Percentiles rank a stretch among this genome's conserved stretches.
These are phyloP conservation scores for Acanthosepion lycidas DNA, from an alignment of 2,888 invertebrate species.

Conservation along the genomic window DNA sequence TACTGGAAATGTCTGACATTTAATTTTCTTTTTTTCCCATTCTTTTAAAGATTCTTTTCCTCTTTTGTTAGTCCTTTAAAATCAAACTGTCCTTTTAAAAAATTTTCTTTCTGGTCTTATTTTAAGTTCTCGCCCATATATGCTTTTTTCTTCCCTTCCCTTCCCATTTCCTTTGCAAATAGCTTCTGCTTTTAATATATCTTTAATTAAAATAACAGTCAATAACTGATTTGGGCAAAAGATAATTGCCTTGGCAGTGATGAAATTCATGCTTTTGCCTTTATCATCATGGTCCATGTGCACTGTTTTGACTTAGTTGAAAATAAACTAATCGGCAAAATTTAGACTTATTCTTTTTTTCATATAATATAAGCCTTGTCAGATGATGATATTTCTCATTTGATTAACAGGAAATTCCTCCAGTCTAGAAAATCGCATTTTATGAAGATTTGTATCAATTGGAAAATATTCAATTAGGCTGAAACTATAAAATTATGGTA, in stretches of 20 bases:
- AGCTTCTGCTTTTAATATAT: conserved; percentile 44
- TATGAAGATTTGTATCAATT: too few relatives aligned
- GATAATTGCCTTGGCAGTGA: background rate
- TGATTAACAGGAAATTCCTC: too few relatives aligned
- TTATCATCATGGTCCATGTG: conserved; percentile 33
- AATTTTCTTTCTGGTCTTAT: background rate
- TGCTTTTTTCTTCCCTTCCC: background rate
- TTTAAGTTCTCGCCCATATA: background rate
- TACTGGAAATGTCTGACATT: conserved; percentile 45
- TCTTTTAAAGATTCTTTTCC: conserved; percentile 10
- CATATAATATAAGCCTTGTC: background rate
- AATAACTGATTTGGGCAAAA: conserved; percentile 15
- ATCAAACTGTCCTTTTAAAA: background rate
- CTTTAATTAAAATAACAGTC: background rate
- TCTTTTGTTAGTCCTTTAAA: conserved; percentile 23
- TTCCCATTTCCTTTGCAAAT: conserved; percentile 42
- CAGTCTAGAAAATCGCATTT: too few relatives aligned
- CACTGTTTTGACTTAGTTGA: conserved; percentile 12
- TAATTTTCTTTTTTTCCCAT: background rate
- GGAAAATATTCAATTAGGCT: too few relatives aligned
- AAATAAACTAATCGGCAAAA: background rate
- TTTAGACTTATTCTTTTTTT: background rate
- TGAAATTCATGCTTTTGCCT: background rate
- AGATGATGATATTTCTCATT: too few relatives aligned
- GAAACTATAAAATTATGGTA: too few relatives aligned